These are phyloP conservation scores for Bombus confusus DNA, from an alignment of 1,140 invertebrate species.

Conservation along the genomic window DNA sequence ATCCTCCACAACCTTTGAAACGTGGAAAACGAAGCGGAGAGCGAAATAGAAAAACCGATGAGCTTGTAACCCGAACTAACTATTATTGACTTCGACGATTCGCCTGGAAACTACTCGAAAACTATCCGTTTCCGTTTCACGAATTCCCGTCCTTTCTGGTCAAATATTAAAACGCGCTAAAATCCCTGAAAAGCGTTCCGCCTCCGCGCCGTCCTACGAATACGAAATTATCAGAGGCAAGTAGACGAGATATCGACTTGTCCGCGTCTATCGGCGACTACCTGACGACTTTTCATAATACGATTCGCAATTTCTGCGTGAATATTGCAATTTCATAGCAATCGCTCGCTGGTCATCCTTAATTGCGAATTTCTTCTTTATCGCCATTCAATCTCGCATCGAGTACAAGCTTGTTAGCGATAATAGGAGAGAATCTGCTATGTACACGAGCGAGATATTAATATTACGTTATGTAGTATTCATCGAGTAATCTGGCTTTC, in stretches of 20 bases:
- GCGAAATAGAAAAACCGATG: slow-evolving; percentile 36
- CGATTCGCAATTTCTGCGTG: background rate
- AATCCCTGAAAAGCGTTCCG: background rate
- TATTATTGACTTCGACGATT: slow-evolving; percentile 26
- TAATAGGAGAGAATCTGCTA: too few species aligned
- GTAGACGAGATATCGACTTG: background rate
- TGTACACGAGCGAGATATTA: too few species aligned
- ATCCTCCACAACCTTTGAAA: background rate
- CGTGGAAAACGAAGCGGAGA: background rate
- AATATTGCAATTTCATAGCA: background rate
- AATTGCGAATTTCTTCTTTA: background rate
- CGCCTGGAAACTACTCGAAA: slow-evolving; percentile 1
- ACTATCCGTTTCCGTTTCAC: slow-evolving; percentile 19
- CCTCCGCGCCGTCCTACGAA: background rate
- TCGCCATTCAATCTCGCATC: too few species aligned
- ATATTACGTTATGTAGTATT: too few species aligned
- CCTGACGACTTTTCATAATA: background rate
- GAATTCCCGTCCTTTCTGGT: background rate
- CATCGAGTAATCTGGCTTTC: too few species aligned
- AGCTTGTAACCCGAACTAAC: slow-evolving; percentile 22
- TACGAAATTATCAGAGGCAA: background rate
- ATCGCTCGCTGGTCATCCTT: background rate
- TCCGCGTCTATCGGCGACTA: background rate
- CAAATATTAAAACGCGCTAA: slow-evolving; percentile 23
- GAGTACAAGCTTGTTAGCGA: too few species aligned